These are phyloP conservation scores for Oophaga pumilio DNA, from an alignment of 2,113 vertebrate genomes.

Conservation along the genomic window DNA sequence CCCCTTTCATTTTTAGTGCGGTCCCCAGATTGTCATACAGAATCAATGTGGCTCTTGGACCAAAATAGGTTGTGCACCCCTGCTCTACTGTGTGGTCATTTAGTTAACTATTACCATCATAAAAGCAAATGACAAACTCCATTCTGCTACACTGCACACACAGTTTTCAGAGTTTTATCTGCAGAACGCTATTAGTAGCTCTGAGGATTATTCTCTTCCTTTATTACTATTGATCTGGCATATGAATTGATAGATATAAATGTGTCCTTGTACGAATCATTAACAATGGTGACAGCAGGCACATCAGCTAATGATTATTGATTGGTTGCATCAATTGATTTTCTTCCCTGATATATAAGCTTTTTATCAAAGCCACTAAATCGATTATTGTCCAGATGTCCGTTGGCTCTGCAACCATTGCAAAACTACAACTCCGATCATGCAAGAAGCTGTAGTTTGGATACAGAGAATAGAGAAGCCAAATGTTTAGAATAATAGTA, in stretches of 20 bases:
- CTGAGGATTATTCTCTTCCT: neutral
- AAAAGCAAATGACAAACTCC: neutral
- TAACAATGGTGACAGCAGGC: neutral
- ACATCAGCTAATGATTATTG: slow-evolving; percentile 16
- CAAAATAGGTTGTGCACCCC: too few relatives aligned
- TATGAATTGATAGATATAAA: neutral
- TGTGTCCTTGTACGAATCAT: neutral
- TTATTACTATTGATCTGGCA: neutral
- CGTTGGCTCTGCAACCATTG: neutral
- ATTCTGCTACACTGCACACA: neutral
- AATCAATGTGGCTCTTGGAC: too few relatives aligned
- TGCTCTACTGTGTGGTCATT: too few relatives aligned
- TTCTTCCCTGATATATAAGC: neutral
- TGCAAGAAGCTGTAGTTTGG: neutral
- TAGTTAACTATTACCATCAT: too few relatives aligned
- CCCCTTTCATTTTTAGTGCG: too few relatives aligned
- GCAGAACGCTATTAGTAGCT: neutral
- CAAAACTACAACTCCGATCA: neutral
- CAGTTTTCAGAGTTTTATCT: neutral
- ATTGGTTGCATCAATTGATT: neutral
- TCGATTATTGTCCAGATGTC: too few relatives aligned
- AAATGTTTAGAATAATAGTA: too few relatives aligned
- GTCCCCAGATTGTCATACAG: too few relatives aligned
- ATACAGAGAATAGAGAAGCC: neutral
- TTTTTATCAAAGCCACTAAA: too few relatives aligned